Conservation (phyloP, 2,113 vertebrate species). For the Psittacara wagleri region DNA sequence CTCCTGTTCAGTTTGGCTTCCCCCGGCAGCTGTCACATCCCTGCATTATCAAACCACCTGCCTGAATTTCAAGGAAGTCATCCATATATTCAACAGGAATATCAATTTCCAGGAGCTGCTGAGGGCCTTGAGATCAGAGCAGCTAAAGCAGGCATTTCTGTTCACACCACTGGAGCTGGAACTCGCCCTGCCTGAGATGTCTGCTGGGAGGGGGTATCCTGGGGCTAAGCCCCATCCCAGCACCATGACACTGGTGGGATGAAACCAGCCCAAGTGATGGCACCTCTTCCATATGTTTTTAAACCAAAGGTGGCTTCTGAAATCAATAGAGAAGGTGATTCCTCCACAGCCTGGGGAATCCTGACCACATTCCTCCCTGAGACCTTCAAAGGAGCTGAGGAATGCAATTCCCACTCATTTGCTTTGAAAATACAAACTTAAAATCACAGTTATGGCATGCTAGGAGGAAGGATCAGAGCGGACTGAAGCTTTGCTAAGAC, state of each 20-base stretch:
- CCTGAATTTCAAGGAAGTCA: not conserved
- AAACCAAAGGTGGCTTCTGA: not conserved
- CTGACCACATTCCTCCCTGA: not conserved
- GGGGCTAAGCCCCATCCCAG: not conserved
- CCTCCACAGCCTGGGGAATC: not conserved
- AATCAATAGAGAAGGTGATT: not conserved
- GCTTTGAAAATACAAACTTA: not conserved
- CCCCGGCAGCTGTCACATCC: not conserved
- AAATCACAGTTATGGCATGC: not conserved
- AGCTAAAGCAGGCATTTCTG: not conserved
- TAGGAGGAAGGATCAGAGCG: not conserved
- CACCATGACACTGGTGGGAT: not conserved
- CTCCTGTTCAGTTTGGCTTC: not conserved
- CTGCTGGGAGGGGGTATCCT: not conserved
- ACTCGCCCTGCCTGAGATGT: not conserved
- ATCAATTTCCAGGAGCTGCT: not conserved
- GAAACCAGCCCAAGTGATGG: not conserved
- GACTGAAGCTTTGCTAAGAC: not conserved
- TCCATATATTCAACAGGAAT: constrained; percentile 6
- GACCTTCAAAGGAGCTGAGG: constrained; percentile 17
- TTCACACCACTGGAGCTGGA: not conserved
- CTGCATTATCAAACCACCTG: not conserved
- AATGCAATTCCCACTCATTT: constrained; percentile 22
- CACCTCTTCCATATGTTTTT: not conserved
- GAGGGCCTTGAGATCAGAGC: not conserved